These are phyloP conservation scores for Troilus luridus DNA, from an alignment of 2,888 invertebrate species.

Conservation along the genomic window DNA sequence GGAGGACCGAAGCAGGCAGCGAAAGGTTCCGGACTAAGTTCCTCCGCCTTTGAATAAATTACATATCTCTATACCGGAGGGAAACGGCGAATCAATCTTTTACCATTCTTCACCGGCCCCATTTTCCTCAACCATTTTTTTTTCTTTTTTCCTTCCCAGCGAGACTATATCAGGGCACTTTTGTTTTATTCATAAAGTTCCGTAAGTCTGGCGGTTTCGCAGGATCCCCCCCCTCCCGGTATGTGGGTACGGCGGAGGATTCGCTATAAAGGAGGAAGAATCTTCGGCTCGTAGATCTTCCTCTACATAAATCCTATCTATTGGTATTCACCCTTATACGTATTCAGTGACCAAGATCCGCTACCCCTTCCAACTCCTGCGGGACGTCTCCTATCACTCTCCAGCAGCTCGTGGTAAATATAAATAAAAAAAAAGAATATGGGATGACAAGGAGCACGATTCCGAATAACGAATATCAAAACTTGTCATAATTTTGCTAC, in stretches of 20 bases:
- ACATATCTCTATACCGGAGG: slow-evolving; percentile 63
- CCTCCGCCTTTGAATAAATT: slow-evolving; percentile 62
- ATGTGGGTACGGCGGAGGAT: slow-evolving; percentile 13
- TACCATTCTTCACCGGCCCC: slow-evolving; percentile 56
- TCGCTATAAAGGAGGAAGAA: slow-evolving; percentile 48
- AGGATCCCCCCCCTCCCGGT: neutral
- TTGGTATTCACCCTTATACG: slow-evolving; percentile 55
- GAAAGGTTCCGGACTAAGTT: slow-evolving; percentile 43
- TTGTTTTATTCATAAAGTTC: slow-evolving; percentile 63
- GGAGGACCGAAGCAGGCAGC: neutral
- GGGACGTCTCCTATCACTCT: neutral
- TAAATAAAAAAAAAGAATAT: neutral
- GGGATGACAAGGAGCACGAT: neutral
- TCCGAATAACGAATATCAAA: neutral
- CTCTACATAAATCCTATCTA: slow-evolving; percentile 57
- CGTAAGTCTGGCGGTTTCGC: slow-evolving; percentile 37
- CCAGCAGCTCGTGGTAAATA: neutral
- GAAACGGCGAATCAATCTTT: slow-evolving; percentile 63
- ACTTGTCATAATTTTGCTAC: no score
- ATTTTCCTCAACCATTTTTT: slow-evolving; percentile 9
- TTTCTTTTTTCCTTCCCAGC: slow-evolving; percentile 45
- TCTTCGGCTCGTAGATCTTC: slow-evolving; percentile 50
- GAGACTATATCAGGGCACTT: slow-evolving; percentile 61
- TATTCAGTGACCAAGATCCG: slow-evolving; percentile 37
- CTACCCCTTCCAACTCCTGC: neutral